Evolutionary conservation across 2,113 vertebrate genomes (phyloP), one percentile per base, ranked within the genome.

Genomic region (Sebastes fasciatus): DNA sequence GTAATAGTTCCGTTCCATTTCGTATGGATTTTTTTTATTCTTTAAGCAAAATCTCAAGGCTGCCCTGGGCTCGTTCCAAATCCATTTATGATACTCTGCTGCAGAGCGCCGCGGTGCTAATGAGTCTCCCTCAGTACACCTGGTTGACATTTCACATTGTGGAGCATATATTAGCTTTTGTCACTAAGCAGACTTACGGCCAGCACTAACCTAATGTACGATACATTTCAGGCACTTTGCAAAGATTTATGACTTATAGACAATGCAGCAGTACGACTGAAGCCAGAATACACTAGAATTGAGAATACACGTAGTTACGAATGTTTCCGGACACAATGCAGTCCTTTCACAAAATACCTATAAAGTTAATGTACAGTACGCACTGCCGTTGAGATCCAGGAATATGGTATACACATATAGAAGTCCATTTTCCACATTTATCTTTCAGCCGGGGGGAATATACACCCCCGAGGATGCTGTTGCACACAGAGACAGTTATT

Each of bases 101-200:
- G 79, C 82, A 80, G 52, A 85, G 64, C 34, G 48, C 83, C 1
- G 10, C 6, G 14, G 58, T 9, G 52, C 73, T 86, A 91, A 86
- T 86, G 84, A 92, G 74, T 68, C 77, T 13, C 72, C 76, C n/a
- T 63, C 68, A 16, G 51, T 72, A 74, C 81, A 83, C 79, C 68
- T 77, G 55, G 62, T 60, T 83, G 85, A 92, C 88, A 90, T 89
- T 90, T 79, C 66, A 42, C 78, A 60, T 1, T 19, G 64, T 3
- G 55, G 26, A 16, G 67, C 62, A 10, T 19, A 51, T 10, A 64
- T 66, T 77, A 0, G 72, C 74, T 63, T 83, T 80, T 79, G 66
- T 75, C 60, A 52, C 52, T 6, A n/a, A 69, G 69, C 69, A 55
- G 64, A 70, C 42, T 48, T n/a, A 12, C 42, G 74, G 63, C 62